These are phyloP conservation scores for Microctenopoma steveboyesi DNA, from an alignment of 2,797 vertebrate genomes.

Conservation along the genomic window DNA sequence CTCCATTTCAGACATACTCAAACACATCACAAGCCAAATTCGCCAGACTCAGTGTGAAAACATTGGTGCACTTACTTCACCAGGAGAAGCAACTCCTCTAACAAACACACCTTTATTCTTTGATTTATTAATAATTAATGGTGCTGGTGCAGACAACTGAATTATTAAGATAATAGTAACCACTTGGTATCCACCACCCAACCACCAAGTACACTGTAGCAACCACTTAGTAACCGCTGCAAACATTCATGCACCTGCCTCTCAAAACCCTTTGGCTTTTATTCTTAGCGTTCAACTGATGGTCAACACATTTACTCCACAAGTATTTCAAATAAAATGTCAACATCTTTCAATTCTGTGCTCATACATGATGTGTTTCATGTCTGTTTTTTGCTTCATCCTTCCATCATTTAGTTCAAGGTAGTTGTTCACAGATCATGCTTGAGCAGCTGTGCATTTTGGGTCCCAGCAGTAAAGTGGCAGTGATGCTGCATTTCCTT, in stretches of 20 bases:
- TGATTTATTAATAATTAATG: slow-evolving; percentile 29
- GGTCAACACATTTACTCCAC: neutral
- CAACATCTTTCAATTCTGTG: neutral
- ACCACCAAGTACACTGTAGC: slow-evolving; percentile 20
- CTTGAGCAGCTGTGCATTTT: neutral
- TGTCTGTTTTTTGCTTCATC: neutral
- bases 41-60: neutral
- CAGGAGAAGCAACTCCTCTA: no score
- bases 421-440: neutral
- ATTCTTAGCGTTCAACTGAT: neutral
- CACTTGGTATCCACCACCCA: slow-evolving; percentile 3
- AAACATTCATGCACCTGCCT: neutral
- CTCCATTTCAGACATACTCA: neutral
- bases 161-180: slow-evolving; percentile 21
- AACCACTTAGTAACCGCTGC: slow-evolving; percentile 6
- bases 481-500: neutral
- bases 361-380: neutral
- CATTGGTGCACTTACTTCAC: no score
- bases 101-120: neutral
- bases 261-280: neutral
- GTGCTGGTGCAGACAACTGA: slow-evolving; percentile 10
- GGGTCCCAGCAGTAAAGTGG: neutral
- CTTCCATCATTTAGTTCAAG: neutral
- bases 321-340: neutral
- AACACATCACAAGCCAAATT: neutral